Evolutionary conservation across 2,888 invertebrate species (phyloP), one percentile per base, ranked within the genome.

Genomic region (Arctia plantaginis): DNA sequence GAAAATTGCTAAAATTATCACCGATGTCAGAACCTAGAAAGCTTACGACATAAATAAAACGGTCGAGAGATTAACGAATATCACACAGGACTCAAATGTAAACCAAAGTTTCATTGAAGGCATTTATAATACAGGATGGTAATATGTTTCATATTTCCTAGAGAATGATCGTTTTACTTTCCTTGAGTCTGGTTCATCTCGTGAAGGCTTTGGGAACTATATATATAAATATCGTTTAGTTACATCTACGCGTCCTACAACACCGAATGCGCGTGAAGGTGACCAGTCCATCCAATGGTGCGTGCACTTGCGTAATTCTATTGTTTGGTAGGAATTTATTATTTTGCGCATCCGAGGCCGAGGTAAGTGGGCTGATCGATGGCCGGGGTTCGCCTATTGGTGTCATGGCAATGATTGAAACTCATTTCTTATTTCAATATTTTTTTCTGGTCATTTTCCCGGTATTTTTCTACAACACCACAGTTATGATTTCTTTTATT

Each of bases 191-290:
- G n/a, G n/a, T n/a, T n/a, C n/a, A n/a, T n/a, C n/a, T n/a, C n/a
- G n/a, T n/a, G n/a, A n/a, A n/a, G n/a, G n/a, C n/a, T n/a, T n/a
- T n/a, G n/a, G n/a, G n/a, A n/a, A n/a, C 18, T 30, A 3, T 18
- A 41, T 44, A 41, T 27, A 4, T 27, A 66, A 67, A 30, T 20
- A 20, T 0, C 30, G 23, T 67, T 20, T 1, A 67, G 20, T 33
- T n/a, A 59, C 27, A 69, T 35, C 51, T 55, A 35, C 65, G 72
- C 79, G 89, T 86, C 85, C 88, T 84, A 87, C 82, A 87, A 85
- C 79, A 74, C 75, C 78, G 79, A 89, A 89, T 87, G 89, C 77
- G 87, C 91, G 87, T 91, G 90, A 92, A 92, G 91, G 90, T 82
- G 84, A 85, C 70, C 77, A 82, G 83, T 85, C 84, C 85, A 84